Percentiles rank a stretch among this genome's conserved stretches.
These are phyloP conservation scores for Leptopilina clavipes DNA, from an alignment of 1,140 invertebrate genomes.

Conservation along the genomic window DNA sequence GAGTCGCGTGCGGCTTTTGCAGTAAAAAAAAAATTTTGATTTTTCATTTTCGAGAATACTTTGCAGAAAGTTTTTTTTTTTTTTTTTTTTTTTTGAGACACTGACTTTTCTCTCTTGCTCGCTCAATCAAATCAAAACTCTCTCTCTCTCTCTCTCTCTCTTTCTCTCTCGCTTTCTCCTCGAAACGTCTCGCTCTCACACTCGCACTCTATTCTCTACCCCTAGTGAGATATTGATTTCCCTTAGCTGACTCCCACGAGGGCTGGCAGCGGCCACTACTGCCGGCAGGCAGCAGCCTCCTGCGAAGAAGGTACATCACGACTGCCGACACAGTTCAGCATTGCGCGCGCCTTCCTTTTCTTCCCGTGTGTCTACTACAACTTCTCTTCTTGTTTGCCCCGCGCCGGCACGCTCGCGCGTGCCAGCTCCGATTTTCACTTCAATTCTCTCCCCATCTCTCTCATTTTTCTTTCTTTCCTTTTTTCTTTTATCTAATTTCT, in stretches of 20 bases:
- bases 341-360: conserved; percentile 26
- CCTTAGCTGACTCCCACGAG: conserved; percentile 74
- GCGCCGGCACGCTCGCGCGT: conserved; percentile 45
- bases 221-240: conserved; percentile 75
- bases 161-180: conserved; percentile 52
- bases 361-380: background rate
- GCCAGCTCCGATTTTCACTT: conserved; percentile 2
- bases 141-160: conserved; percentile 51
- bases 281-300: conserved; percentile 62
- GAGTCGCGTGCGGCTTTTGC: conserved; percentile 45
- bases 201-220: conserved; percentile 61
- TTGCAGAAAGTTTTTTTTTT: conserved; percentile 54
- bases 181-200: conserved; percentile 47
- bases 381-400: conserved; percentile 9
- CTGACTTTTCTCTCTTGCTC: conserved; percentile 40
- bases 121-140: conserved; percentile 50
- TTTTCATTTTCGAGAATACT: conserved; percentile 45
- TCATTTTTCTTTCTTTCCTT: background rate
- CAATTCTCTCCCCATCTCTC: background rate
- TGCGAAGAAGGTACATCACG: conserved; percentile 53
- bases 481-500: background rate
- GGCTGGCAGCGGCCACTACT: conserved; percentile 50
- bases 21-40: conserved; percentile 29
- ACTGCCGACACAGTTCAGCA: conserved; percentile 41
- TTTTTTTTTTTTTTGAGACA: no score